A percentile compares a stretch with the other conserved stretches of the same genome.
Evolutionary conservation across 2,888 invertebrate species (phyloP).

Genomic region (Nomada lathburiana): DNA sequence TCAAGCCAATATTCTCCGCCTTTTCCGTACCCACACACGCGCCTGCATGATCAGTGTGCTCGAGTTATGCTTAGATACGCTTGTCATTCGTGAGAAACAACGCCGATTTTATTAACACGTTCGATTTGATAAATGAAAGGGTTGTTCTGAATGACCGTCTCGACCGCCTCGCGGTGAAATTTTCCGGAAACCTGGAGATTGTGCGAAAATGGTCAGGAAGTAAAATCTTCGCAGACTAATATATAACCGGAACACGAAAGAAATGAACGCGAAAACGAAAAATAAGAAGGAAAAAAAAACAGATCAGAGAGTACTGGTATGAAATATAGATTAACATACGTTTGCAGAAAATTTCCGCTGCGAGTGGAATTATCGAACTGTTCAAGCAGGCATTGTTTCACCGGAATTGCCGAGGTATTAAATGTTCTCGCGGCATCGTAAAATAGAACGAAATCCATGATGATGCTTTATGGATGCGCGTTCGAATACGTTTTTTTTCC

Average conservation of each 20-base stretch:
- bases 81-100: slow-evolving; percentile 14
- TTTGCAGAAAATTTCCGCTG: too few species aligned
- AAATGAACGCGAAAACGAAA: not conserved
- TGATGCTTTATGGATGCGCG: not conserved
- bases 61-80: slow-evolving; percentile 7
- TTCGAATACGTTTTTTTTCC: not conserved
- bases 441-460: not conserved
- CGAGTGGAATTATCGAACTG: too few species aligned
- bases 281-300: too few species aligned
- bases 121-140: not conserved
- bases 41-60: slow-evolving; percentile 39
- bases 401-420: too few species aligned
- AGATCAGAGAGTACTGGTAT: too few species aligned
- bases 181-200: not conserved
- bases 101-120: slow-evolving; percentile 4
- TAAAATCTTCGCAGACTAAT: too few species aligned
- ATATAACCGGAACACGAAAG: too few species aligned
- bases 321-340: too few species aligned
- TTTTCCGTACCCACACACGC: slow-evolving; percentile 13
- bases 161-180: not conserved
- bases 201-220: not conserved
- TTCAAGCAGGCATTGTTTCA: too few species aligned
- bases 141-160: not conserved
- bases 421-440: not conserved
- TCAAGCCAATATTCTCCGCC: not conserved